A percentile compares a stretch with the other conserved stretches of the same genome.
These are phyloP conservation scores for Ophioninae sp. DNA, from an alignment of 2,888 invertebrate genomes.

Conservation along the genomic window DNA sequence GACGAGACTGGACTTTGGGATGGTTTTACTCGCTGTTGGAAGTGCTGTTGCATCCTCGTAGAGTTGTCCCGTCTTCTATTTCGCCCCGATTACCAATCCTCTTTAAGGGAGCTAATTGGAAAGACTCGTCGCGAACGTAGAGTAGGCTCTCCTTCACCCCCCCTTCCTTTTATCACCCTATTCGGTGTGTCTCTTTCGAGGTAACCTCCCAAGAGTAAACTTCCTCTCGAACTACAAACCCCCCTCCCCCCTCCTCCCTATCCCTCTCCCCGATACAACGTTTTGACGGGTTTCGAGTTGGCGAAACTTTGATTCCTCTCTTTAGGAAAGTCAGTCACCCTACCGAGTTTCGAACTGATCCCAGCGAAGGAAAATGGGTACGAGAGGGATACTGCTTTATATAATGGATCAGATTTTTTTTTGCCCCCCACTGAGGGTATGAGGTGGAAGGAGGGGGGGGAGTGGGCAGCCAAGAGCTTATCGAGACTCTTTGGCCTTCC, in stretches of 20 bases:
- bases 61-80: constrained; percentile 59
- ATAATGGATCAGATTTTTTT: constrained; percentile 34
- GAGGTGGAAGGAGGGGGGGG: neutral
- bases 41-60: constrained; percentile 24
- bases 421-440: neutral
- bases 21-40: constrained; percentile 28
- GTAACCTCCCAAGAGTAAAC: constrained; percentile 29
- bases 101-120: constrained; percentile 68
- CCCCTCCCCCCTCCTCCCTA: neutral
- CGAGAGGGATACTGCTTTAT: constrained; percentile 35
- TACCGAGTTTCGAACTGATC: constrained; percentile 29
- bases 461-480: constrained; percentile 11
- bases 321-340: constrained; percentile 16
- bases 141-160: constrained; percentile 41
- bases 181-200: constrained; percentile 26
- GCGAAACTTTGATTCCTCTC: constrained; percentile 66
- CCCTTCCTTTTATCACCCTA: constrained; percentile 15
- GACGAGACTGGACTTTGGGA: constrained; percentile 20
- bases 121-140: constrained; percentile 68
- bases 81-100: constrained; percentile 63
- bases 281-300: constrained; percentile 39
- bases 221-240: constrained; percentile 30
- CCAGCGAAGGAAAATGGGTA: constrained; percentile 18
- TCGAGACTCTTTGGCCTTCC: constrained; percentile 67
- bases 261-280: constrained; percentile 28